phyloP scores from a whole-genome alignment of 2,888 invertebrate genomes.

The Agrochola macilenta region DNA sequence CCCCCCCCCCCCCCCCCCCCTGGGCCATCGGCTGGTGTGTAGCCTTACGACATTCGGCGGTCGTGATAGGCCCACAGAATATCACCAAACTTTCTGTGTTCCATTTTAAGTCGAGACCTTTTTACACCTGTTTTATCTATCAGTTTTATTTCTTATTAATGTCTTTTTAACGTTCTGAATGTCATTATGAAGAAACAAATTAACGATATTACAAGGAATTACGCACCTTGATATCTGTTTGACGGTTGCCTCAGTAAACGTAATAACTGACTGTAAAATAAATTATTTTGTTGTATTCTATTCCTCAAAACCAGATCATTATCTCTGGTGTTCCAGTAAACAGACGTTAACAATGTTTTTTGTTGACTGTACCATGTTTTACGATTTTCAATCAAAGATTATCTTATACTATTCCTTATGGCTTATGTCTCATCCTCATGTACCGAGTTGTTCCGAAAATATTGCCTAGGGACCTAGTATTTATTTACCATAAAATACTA shows the following conservation, averaged over 20 bases:
- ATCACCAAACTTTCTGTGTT: constrained; percentile 23
- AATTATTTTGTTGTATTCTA: background rate
- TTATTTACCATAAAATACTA: background rate
- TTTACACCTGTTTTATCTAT: constrained; percentile 33
- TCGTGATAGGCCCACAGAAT: background rate
- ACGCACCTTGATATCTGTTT: constrained; percentile 13
- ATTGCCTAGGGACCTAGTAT: background rate
- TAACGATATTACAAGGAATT: constrained; percentile 24
- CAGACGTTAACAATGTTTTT: background rate
- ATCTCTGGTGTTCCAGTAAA: background rate
- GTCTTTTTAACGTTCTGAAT: constrained; percentile 53
- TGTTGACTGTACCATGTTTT: constrained; percentile 8
- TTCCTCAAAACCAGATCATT: background rate
- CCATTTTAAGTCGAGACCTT: constrained; percentile 30
- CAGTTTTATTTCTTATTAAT: constrained; percentile 54
- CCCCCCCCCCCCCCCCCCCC: no score
- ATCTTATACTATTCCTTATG: background rate
- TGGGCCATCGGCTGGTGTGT: no score
- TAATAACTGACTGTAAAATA: constrained; percentile 8
- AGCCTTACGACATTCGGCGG: no score
- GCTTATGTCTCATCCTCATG: background rate
- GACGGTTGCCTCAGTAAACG: constrained; percentile 12
- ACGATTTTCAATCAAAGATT: background rate
- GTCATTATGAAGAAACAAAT: constrained; percentile 25
- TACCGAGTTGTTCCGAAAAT: background rate